Evolutionary conservation across 2,888 invertebrate species (phyloP).

Genomic region (Pachydiplax longipennis): DNA sequence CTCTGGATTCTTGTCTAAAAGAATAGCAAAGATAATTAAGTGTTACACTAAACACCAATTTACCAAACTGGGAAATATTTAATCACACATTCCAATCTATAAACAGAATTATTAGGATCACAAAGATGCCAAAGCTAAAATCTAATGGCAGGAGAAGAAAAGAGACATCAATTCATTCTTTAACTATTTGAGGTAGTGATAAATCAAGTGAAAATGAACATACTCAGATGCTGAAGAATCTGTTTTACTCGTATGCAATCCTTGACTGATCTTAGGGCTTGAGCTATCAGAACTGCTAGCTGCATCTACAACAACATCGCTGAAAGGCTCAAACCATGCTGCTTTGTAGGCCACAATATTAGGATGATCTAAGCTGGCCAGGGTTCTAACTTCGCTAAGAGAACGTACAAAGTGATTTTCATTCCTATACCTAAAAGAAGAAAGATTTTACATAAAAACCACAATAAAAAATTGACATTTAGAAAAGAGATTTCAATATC

Average conservation of each 20-base stretch:
- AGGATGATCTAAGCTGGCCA: slow-evolving; percentile 78
- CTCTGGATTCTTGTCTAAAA: slow-evolving; percentile 42
- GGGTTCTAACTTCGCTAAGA: slow-evolving; percentile 79
- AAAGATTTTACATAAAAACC: neutral
- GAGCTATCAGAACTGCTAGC: neutral
- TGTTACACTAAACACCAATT: too few relatives aligned
- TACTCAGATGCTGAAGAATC: neutral
- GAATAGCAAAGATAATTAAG: neutral
- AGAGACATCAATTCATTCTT: too few relatives aligned
- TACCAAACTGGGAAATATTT: too few relatives aligned
- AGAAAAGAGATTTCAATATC: neutral
- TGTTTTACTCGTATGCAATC: neutral
- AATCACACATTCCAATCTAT: too few relatives aligned
- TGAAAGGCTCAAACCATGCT: slow-evolving; percentile 79
- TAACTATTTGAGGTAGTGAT: neutral
- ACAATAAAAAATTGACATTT: neutral
- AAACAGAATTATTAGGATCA: too few relatives aligned
- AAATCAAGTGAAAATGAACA: neutral
- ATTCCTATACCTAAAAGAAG: slow-evolving; percentile 67
- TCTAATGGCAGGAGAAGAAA: too few relatives aligned
- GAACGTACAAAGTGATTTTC: slow-evolving; percentile 71
- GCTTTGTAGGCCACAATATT: slow-evolving; percentile 85
- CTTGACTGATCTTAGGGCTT: neutral
- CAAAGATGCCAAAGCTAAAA: too few relatives aligned
- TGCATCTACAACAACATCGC: slow-evolving; percentile 52